phyloP scores from a whole-genome alignment of 2,888 invertebrate species.

The Trichopoda pennipes region DNA sequence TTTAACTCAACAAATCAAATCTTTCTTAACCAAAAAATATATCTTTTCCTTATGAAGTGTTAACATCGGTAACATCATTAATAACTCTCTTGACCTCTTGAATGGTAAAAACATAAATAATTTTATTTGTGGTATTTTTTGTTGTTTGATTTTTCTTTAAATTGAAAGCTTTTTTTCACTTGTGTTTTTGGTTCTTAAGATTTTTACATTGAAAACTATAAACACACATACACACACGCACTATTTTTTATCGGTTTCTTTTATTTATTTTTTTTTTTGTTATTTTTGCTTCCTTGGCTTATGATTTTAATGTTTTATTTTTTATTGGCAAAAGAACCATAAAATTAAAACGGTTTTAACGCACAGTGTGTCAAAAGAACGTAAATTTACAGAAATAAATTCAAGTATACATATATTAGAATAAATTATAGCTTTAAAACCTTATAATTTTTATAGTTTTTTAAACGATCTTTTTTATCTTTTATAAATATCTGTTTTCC shows the following conservation, averaged over 20 bases:
- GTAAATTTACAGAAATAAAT: no score
- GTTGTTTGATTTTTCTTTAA: constrained; percentile 39
- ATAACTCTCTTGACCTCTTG: neutral
- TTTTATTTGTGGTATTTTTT: constrained; percentile 51
- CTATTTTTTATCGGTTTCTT: constrained; percentile 9
- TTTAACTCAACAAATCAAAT: neutral
- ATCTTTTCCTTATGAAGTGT: neutral
- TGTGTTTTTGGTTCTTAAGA: constrained; percentile 18
- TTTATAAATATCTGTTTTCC: no score
- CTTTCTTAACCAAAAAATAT: neutral
- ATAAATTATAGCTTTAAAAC: no score
- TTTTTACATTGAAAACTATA: constrained; percentile 29
- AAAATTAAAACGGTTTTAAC: constrained; percentile 38
- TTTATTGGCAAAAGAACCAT: constrained; percentile 51
- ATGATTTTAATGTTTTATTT: constrained; percentile 48
- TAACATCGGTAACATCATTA: constrained; percentile 14
- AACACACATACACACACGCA: constrained; percentile 8
- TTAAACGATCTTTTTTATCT: no score
- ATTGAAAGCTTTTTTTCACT: constrained; percentile 32
- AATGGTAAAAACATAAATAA: constrained; percentile 41
- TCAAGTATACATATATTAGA: no score
- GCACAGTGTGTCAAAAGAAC: constrained; percentile 31
- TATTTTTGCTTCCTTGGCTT: constrained; percentile 48
- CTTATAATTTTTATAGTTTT: no score
- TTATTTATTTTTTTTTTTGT: constrained; percentile 8